Evolutionary conservation across 2,113 vertebrate genomes (phyloP).

Genomic region (Catharus minimus): DNA sequence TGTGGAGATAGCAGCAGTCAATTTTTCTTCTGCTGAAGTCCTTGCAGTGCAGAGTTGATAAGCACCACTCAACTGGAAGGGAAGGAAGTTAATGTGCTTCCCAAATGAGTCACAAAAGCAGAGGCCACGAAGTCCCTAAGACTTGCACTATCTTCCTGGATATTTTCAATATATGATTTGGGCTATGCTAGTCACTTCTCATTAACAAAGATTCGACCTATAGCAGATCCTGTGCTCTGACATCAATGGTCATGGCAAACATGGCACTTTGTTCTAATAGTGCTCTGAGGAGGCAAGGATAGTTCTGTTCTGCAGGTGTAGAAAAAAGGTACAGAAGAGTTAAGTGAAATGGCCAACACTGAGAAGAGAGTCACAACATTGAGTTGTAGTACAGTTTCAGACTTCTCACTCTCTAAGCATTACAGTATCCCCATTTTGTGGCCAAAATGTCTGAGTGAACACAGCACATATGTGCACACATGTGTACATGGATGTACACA

Average conservation of each 20-base stretch:
- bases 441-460: neutral
- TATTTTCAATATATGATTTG: neutral
- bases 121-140: neutral
- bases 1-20: neutral
- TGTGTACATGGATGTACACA: neutral
- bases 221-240: neutral
- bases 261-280: neutral
- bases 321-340: neutral
- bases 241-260: neutral
- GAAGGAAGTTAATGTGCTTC: neutral
- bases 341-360: neutral
- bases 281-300: neutral
- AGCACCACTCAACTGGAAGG: neutral
- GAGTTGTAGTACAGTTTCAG: neutral
- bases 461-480: rapidly evolving
- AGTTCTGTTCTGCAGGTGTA: neutral
- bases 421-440: neutral
- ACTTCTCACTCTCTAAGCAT: neutral
- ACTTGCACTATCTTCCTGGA: neutral
- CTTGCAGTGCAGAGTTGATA: neutral
- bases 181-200: neutral
- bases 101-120: neutral
- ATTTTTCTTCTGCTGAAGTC: neutral
- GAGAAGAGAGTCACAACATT: neutral
- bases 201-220: neutral